Evolutionary conservation across 2,888 invertebrate species (phyloP).

Genomic region (Lycophotia porphyrea): DNA sequence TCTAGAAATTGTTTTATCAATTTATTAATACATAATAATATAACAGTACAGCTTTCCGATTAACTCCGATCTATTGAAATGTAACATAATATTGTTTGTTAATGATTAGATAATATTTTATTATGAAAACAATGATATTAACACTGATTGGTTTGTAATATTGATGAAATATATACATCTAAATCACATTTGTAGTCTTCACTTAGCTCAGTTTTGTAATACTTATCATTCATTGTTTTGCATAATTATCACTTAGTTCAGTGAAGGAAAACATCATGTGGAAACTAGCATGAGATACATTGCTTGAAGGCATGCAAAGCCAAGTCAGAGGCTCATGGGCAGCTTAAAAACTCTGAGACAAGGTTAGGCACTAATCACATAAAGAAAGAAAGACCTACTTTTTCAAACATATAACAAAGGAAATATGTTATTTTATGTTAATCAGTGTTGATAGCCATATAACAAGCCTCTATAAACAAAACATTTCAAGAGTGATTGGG

Average conservation of each 20-base stretch:
- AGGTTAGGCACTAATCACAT: too few relatives aligned
- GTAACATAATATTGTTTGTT: conserved; percentile 11
- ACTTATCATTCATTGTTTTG: too few relatives aligned
- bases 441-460: neutral
- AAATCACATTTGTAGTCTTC: neutral
- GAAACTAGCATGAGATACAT: too few relatives aligned
- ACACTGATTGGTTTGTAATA: neutral
- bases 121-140: conserved; percentile 5
- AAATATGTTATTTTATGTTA: neutral
- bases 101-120: conserved; percentile 17
- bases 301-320: too few relatives aligned
- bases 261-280: too few relatives aligned
- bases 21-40: conserved; percentile 9
- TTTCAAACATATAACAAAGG: neutral
- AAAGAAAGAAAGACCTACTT: too few relatives aligned
- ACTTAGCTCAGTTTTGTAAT: neutral
- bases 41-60: conserved; percentile 3
- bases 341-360: too few relatives aligned
- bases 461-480: neutral
- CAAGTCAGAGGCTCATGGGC: too few relatives aligned
- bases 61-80: conserved; percentile 29
- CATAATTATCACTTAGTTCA: too few relatives aligned
- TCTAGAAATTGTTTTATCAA: conserved; percentile 27
- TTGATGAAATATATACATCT: neutral
- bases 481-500: neutral